Percentiles rank a stretch among this genome's conserved stretches.
These are phyloP conservation scores for Kryptolebias marmoratus DNA, from an alignment of 2,113 vertebrate species.

Conservation along the genomic window DNA sequence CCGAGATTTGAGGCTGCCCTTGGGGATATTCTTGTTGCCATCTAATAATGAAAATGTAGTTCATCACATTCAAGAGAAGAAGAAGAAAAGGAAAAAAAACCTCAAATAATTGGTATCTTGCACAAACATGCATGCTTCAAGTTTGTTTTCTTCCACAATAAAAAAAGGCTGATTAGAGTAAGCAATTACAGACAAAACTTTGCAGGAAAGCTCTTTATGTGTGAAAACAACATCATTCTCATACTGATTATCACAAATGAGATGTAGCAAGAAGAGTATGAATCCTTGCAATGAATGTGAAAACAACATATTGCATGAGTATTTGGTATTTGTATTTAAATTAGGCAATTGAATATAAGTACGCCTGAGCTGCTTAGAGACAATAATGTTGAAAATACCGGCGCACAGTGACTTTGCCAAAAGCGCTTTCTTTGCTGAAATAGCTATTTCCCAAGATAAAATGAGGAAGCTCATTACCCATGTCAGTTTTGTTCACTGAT, in stretches of 20 bases:
- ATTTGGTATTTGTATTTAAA: not conserved
- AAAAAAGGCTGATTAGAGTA: not conserved
- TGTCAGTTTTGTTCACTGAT: constrained; percentile 68
- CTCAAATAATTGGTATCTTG: constrained; percentile 3
- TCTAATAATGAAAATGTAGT: not conserved
- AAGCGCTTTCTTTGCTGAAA: constrained; percentile 53
- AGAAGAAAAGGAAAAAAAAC: not conserved
- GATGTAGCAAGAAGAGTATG: not conserved
- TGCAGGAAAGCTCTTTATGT: not conserved
- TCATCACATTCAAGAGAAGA: not conserved
- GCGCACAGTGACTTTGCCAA: constrained; percentile 55
- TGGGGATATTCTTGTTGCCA: not conserved
- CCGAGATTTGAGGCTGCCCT: too few species aligned
- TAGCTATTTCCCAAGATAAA: constrained; percentile 45
- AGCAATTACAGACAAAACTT: not conserved
- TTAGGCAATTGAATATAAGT: not conserved
- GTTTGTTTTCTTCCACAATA: not conserved
- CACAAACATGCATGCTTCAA: not conserved
- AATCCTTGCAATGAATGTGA: not conserved
- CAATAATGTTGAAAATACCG: constrained; percentile 12
- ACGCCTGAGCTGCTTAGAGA: constrained; percentile 14
- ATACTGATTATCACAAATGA: not conserved
- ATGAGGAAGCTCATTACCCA: constrained; percentile 69
- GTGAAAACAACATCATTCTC: not conserved
- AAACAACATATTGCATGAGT: not conserved